Base-by-base conservation (phyloP, 2,888 invertebrate genomes). In the Hydriomena furcata region DNA sequence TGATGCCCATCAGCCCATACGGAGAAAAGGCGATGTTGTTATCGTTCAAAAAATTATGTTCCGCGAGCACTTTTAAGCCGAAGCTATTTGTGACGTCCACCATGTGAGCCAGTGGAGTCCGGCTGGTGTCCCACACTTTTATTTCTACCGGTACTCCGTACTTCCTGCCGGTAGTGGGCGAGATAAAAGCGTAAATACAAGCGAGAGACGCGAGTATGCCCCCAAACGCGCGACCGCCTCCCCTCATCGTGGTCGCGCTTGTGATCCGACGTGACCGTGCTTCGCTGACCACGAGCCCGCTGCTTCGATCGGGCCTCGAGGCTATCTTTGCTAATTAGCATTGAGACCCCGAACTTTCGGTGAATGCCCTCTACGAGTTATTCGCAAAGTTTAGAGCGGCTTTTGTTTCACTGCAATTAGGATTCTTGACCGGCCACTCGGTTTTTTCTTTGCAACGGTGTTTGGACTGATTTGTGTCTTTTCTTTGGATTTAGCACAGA, bases 1-100 rank as follows among this genome's bases (percentile, higher is more conserved):
- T 82, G 17, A 96, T 95, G 63, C 96, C 96, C 69, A 94, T 93
- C 51, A 95, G 87, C 1, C 96, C 96, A 58, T 96, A 95, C 6
- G 96, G 96, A 0, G 96, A 96, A 73, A 96, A 94, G 2, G 96
- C 96, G 44, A 96, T 94, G 78, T 96, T 97, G 73, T 94, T 94
- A 36, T 93, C 93, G 78, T 94, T 95, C 65, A 93, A 89, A 79
- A 93, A 93, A 68, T 94, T 94, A 68, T 94, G 94, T 76, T 93
- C 92, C 66, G 94, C 91, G 0, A 96, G 89, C 63, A 95, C 91
- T 75, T 93, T 93, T 56, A 94, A 84, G 43, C 94, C 94, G 58
- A 95, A 91, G 71, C 93, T 93, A 76, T 96, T 96, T 31, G 95
- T 94, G 27, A 95, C 92, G 72, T 96, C 96, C 47, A 95, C 94